A percentile compares a stretch with the other conserved stretches of the same genome.
These are phyloP conservation scores for Eurystomus gularis DNA, from an alignment of 2,113 vertebrate genomes.

Conservation along the genomic window DNA sequence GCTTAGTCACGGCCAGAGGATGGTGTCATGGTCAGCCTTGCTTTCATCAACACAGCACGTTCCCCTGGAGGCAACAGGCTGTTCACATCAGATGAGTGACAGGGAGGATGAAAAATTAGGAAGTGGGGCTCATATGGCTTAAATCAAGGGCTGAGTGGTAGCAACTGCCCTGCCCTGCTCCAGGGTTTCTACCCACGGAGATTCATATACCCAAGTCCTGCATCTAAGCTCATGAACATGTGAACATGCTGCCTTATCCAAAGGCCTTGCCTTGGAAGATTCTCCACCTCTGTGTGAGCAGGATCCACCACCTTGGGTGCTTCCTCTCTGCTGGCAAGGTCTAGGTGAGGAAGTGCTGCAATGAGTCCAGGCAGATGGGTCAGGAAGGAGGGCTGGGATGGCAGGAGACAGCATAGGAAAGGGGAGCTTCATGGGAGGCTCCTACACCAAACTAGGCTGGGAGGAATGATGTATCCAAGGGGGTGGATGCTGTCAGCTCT, in stretches of 20 bases:
- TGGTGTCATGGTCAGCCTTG: neutral
- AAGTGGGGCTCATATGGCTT: neutral
- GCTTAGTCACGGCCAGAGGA: neutral
- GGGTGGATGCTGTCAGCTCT: neutral
- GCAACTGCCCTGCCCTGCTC: neutral
- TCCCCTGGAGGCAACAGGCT: neutral
- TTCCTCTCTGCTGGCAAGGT: neutral
- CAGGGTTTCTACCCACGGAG: neutral
- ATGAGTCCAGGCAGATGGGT: too few relatives aligned
- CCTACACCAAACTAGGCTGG: neutral
- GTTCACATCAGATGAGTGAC: neutral
- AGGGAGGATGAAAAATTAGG: neutral
- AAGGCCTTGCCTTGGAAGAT: neutral
- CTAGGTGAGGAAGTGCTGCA: neutral
- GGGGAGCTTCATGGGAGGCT: neutral
- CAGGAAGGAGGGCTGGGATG: neutral
- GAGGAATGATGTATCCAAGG: neutral
- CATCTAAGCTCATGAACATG: neutral
- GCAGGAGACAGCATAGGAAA: neutral
- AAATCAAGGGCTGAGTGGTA: neutral
- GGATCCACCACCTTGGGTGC: neutral
- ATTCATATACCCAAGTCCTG: fast-evolving
- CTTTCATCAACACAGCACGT: fast-evolving
- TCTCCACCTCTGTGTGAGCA: neutral
- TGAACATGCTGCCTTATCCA: neutral